These are phyloP conservation scores for Micrasema minimum DNA, from an alignment of 1,140 invertebrate species.

Conservation along the genomic window DNA sequence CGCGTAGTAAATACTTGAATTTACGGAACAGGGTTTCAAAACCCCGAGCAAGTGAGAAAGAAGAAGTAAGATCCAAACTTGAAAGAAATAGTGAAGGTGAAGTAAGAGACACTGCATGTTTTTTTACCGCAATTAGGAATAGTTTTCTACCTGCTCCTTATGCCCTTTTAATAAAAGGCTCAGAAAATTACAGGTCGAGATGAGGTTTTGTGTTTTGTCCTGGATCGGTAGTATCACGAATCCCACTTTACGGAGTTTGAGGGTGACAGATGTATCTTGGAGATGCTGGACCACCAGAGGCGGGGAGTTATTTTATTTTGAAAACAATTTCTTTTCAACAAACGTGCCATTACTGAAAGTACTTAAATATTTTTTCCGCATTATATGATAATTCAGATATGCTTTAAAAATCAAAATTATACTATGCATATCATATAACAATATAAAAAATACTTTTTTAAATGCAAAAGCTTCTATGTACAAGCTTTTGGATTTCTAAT, in stretches of 20 bases:
- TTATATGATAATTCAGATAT: too few species aligned
- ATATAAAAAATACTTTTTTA: too few species aligned
- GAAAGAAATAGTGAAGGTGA: neutral
- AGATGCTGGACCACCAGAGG: slow-evolving; percentile 29
- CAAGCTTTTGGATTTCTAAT: too few species aligned
- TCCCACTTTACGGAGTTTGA: slow-evolving; percentile 43
- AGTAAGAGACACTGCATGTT: neutral
- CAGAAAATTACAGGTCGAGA: neutral
- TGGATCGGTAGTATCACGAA: slow-evolving; percentile 29
- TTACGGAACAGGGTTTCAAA: neutral
- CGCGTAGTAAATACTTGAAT: slow-evolving; percentile 11
- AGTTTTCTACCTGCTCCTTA: neutral
- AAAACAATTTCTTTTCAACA: too few species aligned
- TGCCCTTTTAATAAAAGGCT: neutral
- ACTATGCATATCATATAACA: too few species aligned
- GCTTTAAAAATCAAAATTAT: too few species aligned
- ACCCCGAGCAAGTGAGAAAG: slow-evolving; percentile 21
- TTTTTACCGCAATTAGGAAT: too few species aligned
- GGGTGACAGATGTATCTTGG: slow-evolving; percentile 45
- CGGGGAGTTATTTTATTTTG: neutral
- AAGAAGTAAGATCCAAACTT: slow-evolving; percentile 31
- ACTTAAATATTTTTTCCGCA: too few species aligned
- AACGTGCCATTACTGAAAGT: too few species aligned
- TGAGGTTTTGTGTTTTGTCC: neutral
- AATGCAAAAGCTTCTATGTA: too few species aligned